Base-by-base conservation (phyloP, 2,888 invertebrate genomes). In the Rotaria magnacalcarata region DNA sequence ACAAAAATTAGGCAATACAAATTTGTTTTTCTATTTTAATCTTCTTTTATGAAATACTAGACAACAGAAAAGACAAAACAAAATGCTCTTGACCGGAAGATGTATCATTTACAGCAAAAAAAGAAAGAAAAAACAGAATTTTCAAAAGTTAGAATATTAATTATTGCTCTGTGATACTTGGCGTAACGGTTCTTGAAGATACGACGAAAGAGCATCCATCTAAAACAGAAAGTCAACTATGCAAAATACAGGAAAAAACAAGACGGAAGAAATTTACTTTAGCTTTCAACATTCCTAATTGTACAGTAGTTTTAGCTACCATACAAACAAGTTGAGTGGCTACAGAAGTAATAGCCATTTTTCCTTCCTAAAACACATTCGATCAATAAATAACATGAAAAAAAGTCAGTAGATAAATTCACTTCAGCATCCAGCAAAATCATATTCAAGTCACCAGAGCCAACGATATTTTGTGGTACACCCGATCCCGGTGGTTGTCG, bases 121-220 rank as follows among this genome's bases (percentile, higher is more conserved):
- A 34, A 24, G 2, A 24, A 34, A 14, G 19, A 67, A 34, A 27
- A 60, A 60, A 60, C 24, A 27, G 6, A 67, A 34, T 67, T 34
- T 34, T 67, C 67, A 27, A 67, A 34, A 67, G 67, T 67, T 52
- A 52, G 16, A 67, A 67, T 34, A 67, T 67, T 67, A 67, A 34
- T 67, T 67, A 80, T 47, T 80, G 80, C 80, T 47, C 24, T 80
- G 80, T 24, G 80, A 80, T 47, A 80, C 80, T 80, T 80, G 80
- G 47, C 80, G 80, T 21, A 80, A 80, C 11, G 80, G 80, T 47
- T 80, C 80, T 80, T 80, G 80, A 10, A 80, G n/a, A 47, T 80
- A 80, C 11, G 80, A 80, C 6, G 80, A 47, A 3, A 80, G n/a
- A 19, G 80, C 80, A 47, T 80, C 80, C 80, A 80, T 80, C 80